Base-by-base conservation (phyloP, 2,888 invertebrate genomes). In the Heliconius hortense region DNA sequence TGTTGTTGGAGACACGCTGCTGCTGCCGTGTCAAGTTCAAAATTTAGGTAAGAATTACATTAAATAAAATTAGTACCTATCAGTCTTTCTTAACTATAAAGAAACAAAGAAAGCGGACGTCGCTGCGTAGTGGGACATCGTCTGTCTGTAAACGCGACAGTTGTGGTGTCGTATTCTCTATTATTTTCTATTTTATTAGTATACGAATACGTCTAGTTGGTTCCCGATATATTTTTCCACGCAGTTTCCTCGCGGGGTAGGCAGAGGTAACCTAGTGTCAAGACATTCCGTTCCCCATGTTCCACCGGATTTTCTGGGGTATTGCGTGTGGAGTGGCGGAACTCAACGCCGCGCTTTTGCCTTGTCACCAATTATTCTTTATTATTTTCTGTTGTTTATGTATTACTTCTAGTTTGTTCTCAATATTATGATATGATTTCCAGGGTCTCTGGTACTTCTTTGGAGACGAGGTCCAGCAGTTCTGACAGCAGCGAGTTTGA, bases 21-120 rank as follows among this genome's bases (percentile, higher is more conserved):
- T 96, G 69, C 90, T 97, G 76, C 97, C 97, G 13, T 97, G 97
- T 82, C 96, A 97, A 89, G 97, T 97, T 18, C 96, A 97, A 86
- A 96, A 97, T 87, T 92, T 97, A 82, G 97, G 97, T 97, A 89
- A 35, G 24, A 48, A 48, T 21, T 21, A 48, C 18, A 48, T 18
- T 48, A 43, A 18, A 43, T 43, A 48, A 48, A 48, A 48, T 18
- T 7, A 48, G 18, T 18, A 18, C 18, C 18, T 48, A 18, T 18
- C 48, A 48, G 48, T 48, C 18, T 48, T 48, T 48, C 18, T 48
- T 7, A 21, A 21, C 18, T 48, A 48, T 21, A 48, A 48, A 7
- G 21, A 7, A 48, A 48, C 48, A 18, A 18, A 48, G 48, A 48
- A 48, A 21, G 35, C 11, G 24, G 59, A 59, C 24, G n/a, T 24